Evolutionary conservation across 2,888 invertebrate species (phyloP), one percentile per base, ranked within the genome.

Genomic region (Sceliomorpha sp.): DNA sequence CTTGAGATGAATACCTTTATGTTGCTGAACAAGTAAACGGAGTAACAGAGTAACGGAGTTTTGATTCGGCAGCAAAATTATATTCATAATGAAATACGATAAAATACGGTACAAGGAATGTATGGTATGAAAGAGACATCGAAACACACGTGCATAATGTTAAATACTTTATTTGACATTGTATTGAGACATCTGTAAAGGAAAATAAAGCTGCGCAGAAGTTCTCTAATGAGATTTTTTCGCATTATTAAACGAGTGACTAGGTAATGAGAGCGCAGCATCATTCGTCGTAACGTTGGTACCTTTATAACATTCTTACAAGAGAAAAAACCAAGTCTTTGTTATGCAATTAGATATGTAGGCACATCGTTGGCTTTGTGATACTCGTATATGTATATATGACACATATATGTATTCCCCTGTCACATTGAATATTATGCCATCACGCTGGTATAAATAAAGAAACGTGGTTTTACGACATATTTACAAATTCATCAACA

Each of bases 151-250:
- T n/a, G n/a, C n/a, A 42, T 40, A 34, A 56, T 58, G 72, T 77
- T 72, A 78, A 84, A 85, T 84, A 80, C 80, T 85, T 85, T 85
- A 85, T 85, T 85, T 78, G 78, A 83, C 78, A 80, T 82, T 82
- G 80, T 81, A 83, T 82, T 80, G 75, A 77, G 79, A 78, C 75
- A 79, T 76, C 66, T 70, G 72, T 59, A 71, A 72, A 71, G 72
- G 70, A 69, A 59, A 70, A 67, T 68, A 76, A 80, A 83, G 82
- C 83, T 83, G 84, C 81, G 77, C 81, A 69, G 69, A 75, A 78
- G 67, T 75, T 79, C 69, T 68, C 75, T 80, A 81, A 74, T 63
- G 66, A 74, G 78, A 81, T 73, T 78, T 77, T 73, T 76, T 73
- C 67, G 58, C 73, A 75, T 77, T 81, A 81, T 78, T 82, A 84